Evolutionary conservation across 1,140 invertebrate genomes (phyloP).

Genomic region (Pseudomyrmex cubaensis): DNA sequence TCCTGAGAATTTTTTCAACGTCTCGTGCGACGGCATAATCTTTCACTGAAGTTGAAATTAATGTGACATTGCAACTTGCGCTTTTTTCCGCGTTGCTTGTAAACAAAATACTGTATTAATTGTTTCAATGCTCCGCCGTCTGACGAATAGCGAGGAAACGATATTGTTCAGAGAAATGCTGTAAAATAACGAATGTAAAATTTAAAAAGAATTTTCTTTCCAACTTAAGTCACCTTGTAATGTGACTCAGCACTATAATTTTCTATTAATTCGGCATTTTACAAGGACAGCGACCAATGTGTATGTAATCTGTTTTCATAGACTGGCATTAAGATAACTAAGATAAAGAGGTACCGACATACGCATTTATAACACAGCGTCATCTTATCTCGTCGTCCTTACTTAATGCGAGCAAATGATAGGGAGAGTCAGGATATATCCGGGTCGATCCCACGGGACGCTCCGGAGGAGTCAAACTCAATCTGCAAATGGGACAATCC

Average conservation of each 20-base stretch:
- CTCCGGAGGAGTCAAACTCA: constrained; percentile 63
- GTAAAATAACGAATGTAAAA: too few relatives aligned
- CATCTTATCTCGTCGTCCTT: constrained; percentile 59
- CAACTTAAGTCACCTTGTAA: not conserved
- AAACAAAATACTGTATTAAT: not conserved
- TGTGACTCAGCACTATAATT: not conserved
- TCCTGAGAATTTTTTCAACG: not conserved
- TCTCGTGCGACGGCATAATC: not conserved
- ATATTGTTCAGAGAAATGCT: too few relatives aligned
- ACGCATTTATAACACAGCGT: constrained; percentile 70
- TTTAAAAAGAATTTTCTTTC: too few relatives aligned
- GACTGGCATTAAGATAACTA: constrained; percentile 60
- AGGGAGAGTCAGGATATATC: constrained; percentile 27
- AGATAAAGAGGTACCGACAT: constrained; percentile 63
- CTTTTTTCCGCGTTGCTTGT: not conserved
- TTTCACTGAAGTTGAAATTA: constrained; percentile 13
- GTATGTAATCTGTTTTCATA: constrained; percentile 46
- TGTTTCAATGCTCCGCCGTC: not conserved
- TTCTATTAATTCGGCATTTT: constrained; percentile 7
- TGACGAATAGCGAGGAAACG: not conserved
- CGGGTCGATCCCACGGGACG: constrained; percentile 27
- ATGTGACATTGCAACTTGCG: not conserved
- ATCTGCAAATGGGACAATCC: constrained; percentile 67
- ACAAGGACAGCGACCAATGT: not conserved
- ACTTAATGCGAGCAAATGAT: constrained; percentile 38